Evolutionary conservation across 2,888 invertebrate genomes (phyloP).

Genomic region (Minunthozetes semirufus): DNA sequence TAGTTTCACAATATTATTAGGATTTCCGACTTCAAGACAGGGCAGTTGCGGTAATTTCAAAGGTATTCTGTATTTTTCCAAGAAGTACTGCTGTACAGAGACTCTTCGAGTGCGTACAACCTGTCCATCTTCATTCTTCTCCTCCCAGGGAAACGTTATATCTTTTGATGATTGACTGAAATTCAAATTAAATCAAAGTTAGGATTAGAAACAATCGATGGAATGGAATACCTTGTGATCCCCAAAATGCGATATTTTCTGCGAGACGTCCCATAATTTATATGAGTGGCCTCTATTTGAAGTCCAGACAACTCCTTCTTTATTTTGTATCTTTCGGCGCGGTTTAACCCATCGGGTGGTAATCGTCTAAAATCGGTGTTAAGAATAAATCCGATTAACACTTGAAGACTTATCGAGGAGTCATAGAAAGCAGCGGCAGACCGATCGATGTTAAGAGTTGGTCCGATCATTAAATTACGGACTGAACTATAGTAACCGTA

Average conservation of each 20-base stretch:
- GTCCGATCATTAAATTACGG: slow-evolving; percentile 24
- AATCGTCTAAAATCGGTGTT: background rate
- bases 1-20: slow-evolving; percentile 35
- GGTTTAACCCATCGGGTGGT: background rate
- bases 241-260: slow-evolving; percentile 31
- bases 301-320: slow-evolving; percentile 27
- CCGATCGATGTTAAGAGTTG: slow-evolving; percentile 14
- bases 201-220: background rate
- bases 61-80: slow-evolving; percentile 10
- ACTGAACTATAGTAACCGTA: slow-evolving; percentile 16
- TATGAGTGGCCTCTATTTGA: slow-evolving; percentile 33
- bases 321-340: background rate
- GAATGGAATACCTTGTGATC: background rate
- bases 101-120: background rate
- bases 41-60: slow-evolving; percentile 39
- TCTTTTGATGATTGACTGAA: background rate
- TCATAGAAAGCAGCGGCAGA: slow-evolving; percentile 15
- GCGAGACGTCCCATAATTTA: background rate
- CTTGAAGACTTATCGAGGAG: background rate
- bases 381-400: background rate
- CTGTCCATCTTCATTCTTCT: background rate
- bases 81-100: slow-evolving; percentile 39
- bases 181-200: background rate
- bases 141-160: background rate
- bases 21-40: slow-evolving; percentile 40